Conservation (phyloP, 2,888 invertebrate genomes). For the Campopleginae sp. region DNA sequence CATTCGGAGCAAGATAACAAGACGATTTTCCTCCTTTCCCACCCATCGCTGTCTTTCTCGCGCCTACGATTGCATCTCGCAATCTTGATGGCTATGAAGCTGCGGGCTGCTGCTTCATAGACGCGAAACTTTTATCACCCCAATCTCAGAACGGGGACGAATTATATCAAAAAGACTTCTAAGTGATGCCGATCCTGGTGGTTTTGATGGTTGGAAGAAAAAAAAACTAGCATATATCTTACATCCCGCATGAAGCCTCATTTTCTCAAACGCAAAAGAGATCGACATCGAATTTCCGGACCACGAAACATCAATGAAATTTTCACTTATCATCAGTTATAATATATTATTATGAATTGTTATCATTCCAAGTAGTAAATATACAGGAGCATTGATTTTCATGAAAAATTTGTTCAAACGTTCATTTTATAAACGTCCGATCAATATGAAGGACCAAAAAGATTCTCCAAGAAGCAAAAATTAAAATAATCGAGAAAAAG, state of each 20-base stretch:
- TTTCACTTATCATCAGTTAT: neutral
- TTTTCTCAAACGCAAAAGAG: neutral
- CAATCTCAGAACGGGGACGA: conserved; percentile 35
- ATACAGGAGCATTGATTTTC: too few species aligned
- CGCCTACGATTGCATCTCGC: neutral
- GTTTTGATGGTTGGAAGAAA: neutral
- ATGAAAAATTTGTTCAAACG: neutral
- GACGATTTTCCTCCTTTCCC: conserved; percentile 39
- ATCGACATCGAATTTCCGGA: neutral
- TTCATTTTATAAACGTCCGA: too few species aligned
- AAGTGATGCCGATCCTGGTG: conserved; percentile 18
- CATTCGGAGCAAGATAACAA: conserved; percentile 43
- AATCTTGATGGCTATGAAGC: conserved; percentile 38
- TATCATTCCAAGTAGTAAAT: too few species aligned
- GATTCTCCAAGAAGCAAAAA: neutral
- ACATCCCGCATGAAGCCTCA: neutral
- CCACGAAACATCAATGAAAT: neutral
- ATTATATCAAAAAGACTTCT: conserved; percentile 11
- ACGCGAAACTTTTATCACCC: conserved; percentile 27
- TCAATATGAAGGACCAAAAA: neutral
- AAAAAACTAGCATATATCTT: neutral
- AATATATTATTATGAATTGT: neutral
- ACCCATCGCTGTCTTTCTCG: neutral
- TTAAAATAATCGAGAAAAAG: conserved; percentile 27
- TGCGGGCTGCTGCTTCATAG: conserved; percentile 50